Conservation (phyloP, 2,888 invertebrate species). For the Stictocephala bisonia region DNA sequence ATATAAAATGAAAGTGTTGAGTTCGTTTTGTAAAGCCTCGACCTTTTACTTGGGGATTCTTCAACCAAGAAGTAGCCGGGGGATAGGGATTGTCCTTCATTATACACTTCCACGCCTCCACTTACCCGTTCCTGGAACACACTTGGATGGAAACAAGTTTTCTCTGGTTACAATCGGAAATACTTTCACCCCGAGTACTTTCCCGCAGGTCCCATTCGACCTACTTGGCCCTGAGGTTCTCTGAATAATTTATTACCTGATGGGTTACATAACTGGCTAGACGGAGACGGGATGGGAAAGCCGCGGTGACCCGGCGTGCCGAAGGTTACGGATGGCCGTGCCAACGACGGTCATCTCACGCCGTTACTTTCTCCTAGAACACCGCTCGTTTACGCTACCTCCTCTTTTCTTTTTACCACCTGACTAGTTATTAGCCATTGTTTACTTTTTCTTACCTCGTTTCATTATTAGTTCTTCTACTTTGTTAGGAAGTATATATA, state of each 20-base stretch:
- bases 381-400: too few species aligned
- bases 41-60: too few species aligned
- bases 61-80: too few species aligned
- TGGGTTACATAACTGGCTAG: constrained; percentile 18
- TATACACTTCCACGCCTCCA: neutral
- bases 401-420: too few species aligned
- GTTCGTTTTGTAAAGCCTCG: too few species aligned
- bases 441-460: too few species aligned
- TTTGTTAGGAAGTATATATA: too few species aligned
- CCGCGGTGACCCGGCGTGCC: constrained; percentile 5
- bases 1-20: too few species aligned
- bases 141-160: constrained; percentile 28
- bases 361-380: too few species aligned
- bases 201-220: constrained; percentile 18
- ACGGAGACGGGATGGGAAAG: too few species aligned
- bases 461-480: too few species aligned
- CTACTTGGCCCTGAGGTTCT: constrained; percentile 8
- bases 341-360: constrained; percentile 24
- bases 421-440: too few species aligned
- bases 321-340: neutral
- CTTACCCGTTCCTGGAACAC: constrained; percentile 6
- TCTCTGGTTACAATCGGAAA: constrained; percentile 35
- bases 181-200: constrained; percentile 29
- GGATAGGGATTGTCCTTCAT: neutral
- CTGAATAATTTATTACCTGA: constrained; percentile 23